Evolutionary conservation across 2,888 invertebrate species (phyloP), one percentile per base, ranked within the genome.

Genomic region (Polyommatus iphigenia): DNA sequence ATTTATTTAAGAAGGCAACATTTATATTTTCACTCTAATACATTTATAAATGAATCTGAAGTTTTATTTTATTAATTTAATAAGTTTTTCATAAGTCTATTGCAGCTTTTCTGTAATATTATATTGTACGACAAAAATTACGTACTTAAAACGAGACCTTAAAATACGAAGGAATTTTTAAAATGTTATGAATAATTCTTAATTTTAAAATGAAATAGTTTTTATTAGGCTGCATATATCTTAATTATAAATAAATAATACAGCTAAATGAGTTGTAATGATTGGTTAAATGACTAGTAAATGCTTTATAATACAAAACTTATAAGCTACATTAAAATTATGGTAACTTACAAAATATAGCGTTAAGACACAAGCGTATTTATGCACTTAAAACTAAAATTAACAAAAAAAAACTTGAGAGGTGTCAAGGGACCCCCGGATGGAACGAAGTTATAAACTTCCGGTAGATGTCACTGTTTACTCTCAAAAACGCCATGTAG

Each of bases 1-100:
- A 90, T 84, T 89, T 90, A 90, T 90, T 89, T 87, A 86, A 82
- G 87, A 89, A 88, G 88, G 87, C 83, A 90, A 91, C 89, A 89
- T 88, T 84, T 83, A 83, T 79, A 80, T 80, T 81, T 77, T 82
- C 85, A 87, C 84, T 85, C 84, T 85, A 84, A 83, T 85, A 87
- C 82, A 86, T 81, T 84, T 80, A 78, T 78, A 78, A 81, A 81
- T 46, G 67, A 73, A 78, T 80, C 76, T 77, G 77, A 79, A 76
- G 80, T 81, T 82, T 82, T 71, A 79, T 79, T 82, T 81, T 73
- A 46, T 41, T 41, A 72, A 71, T 0, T 32, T n/a, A 71, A 71
- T 36, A 3, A 71, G 71, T 36, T 3, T 29, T 29, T 59, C 7
- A 20, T n/a, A 59, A 8, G 3, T 59, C 2, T 20, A 24, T 10